phyloP scores from a whole-genome alignment of 1,140 invertebrate genomes.

The Calycopis cecrops region DNA sequence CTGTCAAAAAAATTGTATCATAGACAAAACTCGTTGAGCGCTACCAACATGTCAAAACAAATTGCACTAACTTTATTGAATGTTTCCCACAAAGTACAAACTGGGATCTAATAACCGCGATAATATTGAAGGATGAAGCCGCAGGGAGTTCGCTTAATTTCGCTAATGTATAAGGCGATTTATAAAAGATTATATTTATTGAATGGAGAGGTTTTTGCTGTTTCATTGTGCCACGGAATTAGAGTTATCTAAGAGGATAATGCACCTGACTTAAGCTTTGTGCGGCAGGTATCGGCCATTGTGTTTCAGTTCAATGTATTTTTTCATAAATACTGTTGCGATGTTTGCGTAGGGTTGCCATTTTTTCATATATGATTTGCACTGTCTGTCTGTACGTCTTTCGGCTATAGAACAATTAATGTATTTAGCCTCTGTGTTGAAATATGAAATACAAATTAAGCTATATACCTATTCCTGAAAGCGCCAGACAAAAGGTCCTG shows the following conservation, averaged over 20 bases:
- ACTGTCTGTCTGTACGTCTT: no score
- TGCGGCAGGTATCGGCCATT: conserved; percentile 43
- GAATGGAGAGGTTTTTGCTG: conserved; percentile 49
- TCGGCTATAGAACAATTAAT: no score
- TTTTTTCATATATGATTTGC: background rate
- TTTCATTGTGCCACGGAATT: conserved; percentile 44
- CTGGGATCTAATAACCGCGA: conserved; percentile 52
- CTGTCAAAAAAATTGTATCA: conserved; percentile 55
- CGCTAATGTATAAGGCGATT: conserved; percentile 36
- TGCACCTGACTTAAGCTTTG: conserved; percentile 53
- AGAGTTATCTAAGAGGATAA: conserved; percentile 49
- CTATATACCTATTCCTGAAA: no score
- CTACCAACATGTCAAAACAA: conserved; percentile 58
- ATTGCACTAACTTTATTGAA: conserved; percentile 38
- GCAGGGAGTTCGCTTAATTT: conserved; percentile 38
- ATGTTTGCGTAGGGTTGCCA: conserved; percentile 49
- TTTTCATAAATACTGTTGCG: conserved; percentile 36
- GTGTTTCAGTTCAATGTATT: conserved; percentile 25
- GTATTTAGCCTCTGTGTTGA: no score
- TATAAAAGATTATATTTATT: conserved; percentile 53
- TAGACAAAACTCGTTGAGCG: conserved; percentile 42
- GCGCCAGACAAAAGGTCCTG: no score
- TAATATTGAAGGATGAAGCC: conserved; percentile 38
- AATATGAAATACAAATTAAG: no score
- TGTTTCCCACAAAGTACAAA: conserved; percentile 30